Evolutionary conservation across 2,113 vertebrate species (phyloP).

Genomic region (Montifringilla adamsi): DNA sequence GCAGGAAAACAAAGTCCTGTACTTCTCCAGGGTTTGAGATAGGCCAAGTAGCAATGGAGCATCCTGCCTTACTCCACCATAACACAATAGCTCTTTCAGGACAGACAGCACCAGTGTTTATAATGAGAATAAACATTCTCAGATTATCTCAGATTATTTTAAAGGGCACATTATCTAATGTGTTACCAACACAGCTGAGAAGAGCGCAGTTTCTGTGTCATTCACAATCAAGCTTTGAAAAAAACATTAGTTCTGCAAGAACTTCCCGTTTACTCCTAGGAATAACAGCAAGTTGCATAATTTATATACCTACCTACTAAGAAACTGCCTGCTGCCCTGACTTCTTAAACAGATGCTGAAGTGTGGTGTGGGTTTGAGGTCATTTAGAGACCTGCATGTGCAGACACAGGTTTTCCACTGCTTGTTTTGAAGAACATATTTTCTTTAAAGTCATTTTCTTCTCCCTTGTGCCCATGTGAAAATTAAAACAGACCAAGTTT

Average conservation of each 20-base stretch:
- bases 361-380: neutral
- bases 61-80: neutral
- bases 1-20: conserved; percentile 1
- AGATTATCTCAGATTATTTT: too few relatives aligned
- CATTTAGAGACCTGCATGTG: neutral
- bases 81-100: neutral
- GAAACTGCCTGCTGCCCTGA: neutral
- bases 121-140: neutral
- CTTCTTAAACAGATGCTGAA: neutral
- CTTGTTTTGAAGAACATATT: neutral
- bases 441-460: neutral
- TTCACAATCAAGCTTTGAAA: neutral
- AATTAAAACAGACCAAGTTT: neutral
- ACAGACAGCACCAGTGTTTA: neutral
- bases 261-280: conserved; percentile 23
- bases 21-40: neutral
- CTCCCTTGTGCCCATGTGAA: neutral
- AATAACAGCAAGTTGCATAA: conserved; percentile 4
- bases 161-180: neutral
- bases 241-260: neutral
- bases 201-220: neutral
- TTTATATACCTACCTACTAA: neutral
- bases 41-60: neutral
- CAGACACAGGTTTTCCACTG: neutral
- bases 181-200: neutral